Conservation (phyloP, 2,888 invertebrate genomes). For the Caenorhabditis sp. region DNA sequence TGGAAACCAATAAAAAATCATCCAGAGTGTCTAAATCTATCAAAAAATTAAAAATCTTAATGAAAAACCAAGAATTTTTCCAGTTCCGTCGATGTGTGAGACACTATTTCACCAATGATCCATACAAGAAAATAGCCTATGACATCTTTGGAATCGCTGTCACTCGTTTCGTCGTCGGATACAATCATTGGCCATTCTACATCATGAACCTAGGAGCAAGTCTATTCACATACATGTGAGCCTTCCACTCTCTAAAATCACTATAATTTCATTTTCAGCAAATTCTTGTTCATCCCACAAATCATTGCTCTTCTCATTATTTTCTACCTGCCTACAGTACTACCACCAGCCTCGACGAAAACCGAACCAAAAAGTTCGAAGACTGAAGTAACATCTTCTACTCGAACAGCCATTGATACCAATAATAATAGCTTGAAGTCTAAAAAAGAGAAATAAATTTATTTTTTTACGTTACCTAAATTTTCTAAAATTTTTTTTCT, state of each 20-base stretch:
- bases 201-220: not conserved
- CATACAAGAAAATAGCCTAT: not conserved
- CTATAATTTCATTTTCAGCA: not conserved
- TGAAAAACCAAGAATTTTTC: not conserved
- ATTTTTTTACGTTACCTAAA: too few species aligned
- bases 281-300: not conserved
- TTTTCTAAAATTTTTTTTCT: too few species aligned
- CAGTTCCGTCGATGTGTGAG: not conserved
- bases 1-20: too few species aligned
- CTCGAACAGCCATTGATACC: too few species aligned
- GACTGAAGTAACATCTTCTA: too few species aligned
- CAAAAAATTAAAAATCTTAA: not conserved
- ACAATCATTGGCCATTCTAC: not conserved
- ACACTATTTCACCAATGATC: not conserved
- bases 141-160: not conserved
- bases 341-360: not conserved
- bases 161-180: not conserved
- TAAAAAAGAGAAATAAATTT: too few species aligned
- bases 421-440: too few species aligned
- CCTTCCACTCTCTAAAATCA: too few species aligned
- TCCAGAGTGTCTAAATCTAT: too few species aligned
- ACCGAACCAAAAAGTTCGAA: too few species aligned
- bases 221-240: not conserved
- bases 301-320: not conserved
- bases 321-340: not conserved